These are phyloP conservation scores for Erethizon dorsatum DNA, from an alignment of 2,797 vertebrate species.

Conservation along the genomic window DNA sequence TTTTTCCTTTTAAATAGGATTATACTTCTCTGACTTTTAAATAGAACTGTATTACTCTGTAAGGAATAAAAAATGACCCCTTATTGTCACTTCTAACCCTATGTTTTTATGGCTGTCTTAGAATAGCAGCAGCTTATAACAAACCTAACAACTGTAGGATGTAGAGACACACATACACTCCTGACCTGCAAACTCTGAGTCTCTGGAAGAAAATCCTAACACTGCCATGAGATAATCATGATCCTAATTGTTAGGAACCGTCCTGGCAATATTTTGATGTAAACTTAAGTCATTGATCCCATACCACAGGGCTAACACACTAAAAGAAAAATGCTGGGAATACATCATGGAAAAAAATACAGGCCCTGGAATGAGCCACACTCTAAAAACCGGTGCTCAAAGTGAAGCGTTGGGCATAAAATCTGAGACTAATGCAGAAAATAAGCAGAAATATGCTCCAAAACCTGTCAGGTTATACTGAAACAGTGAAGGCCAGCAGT, in stretches of 20 bases:
- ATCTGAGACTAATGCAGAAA: background rate
- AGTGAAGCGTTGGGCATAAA: background rate
- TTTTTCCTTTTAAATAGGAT: constrained; percentile 60
- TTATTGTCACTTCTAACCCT: constrained; percentile 64
- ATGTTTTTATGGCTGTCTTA: constrained; percentile 69
- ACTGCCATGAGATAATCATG: background rate
- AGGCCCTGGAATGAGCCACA: background rate
- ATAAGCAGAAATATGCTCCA: background rate
- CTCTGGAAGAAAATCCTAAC: constrained; percentile 40
- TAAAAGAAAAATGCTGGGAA: background rate
- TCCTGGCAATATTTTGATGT: background rate
- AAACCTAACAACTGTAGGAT: constrained; percentile 56
- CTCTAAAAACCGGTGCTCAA: background rate
- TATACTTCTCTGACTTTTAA: constrained; percentile 9
- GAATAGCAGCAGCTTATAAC: constrained; percentile 58
- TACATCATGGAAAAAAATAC: background rate
- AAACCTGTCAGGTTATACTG: background rate
- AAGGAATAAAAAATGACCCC: constrained; percentile 55
- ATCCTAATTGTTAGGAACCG: constrained; percentile 27
- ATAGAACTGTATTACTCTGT: constrained; percentile 39
- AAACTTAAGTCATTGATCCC: background rate
- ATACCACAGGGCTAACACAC: background rate
- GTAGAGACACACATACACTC: background rate
- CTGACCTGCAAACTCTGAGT: background rate
- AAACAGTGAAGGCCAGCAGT: background rate